Conservation (phyloP, 2,797 vertebrate genomes). For the Spinibarbus caldwelli region DNA sequence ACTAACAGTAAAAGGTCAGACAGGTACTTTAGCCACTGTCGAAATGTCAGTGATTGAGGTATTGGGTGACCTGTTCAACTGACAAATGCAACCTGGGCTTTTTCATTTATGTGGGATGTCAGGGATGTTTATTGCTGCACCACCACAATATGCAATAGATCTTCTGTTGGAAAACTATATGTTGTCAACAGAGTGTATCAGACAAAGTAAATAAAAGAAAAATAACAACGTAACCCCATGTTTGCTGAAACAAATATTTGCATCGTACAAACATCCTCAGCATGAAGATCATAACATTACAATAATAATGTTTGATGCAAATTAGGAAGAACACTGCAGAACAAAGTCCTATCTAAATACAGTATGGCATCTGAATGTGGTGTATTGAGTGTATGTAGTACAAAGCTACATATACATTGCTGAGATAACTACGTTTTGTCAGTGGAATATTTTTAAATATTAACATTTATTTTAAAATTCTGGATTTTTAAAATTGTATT, state of each 20-base stretch:
- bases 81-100: slow-evolving; percentile 9
- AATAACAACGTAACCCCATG: background rate
- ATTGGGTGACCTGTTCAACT: slow-evolving; percentile 19
- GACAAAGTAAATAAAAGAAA: background rate
- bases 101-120: slow-evolving; percentile 30
- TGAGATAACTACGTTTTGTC: background rate
- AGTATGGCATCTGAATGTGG: background rate
- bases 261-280: background rate
- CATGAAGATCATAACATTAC: background rate
- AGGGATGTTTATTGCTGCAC: slow-evolving; percentile 22
- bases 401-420: background rate
- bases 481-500: background rate
- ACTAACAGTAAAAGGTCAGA: slow-evolving; percentile 30
- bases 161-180: slow-evolving; percentile 24
- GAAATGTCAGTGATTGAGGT: slow-evolving; percentile 29
- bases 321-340: background rate
- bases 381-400: background rate
- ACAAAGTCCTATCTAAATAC: background rate
- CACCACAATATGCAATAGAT: slow-evolving; percentile 33
- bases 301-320: background rate
- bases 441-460: background rate
- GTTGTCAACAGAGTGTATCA: slow-evolving; percentile 16
- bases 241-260: background rate
- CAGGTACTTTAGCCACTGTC: slow-evolving; percentile 25
- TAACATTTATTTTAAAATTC: background rate